Base-by-base conservation (phyloP, 1,140 invertebrate species). In the Yoshiicerus persimilis region DNA sequence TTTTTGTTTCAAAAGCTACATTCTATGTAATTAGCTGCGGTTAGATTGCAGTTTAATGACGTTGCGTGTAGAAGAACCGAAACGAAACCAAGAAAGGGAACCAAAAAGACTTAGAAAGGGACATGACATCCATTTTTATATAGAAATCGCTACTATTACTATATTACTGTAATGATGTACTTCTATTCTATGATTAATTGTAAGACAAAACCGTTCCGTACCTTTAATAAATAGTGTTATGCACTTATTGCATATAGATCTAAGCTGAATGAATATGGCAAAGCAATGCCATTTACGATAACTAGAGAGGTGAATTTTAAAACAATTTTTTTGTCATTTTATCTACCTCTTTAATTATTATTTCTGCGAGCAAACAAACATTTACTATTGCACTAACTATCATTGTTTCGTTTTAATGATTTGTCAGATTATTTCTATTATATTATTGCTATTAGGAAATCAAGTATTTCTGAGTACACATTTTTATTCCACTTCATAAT, bases 101-200 rank as follows among this genome's bases (percentile, higher is more conserved):
- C 75, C 75, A 80, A 80, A 80, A 80, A 80, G 75, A 80, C 75
- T 80, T 80, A 80, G 75, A 80, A 80, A 87, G 75, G 86, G 39
- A 87, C 86, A 87, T 87, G 86, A 87, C 86, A 87, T 87, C 86
- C 70, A 80, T 80, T 80, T 80, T 80, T 80, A 80, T 80, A 80
- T 80, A 80, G 75, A 80, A 80, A 80, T 80, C 32, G 75, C 75
- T 80, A 80, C 75, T 80, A 80, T 38, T 80, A 80, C 75, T 80
- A 80, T 38, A 80, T 80, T 80, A 80, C 75, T 38, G 11, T 80
- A 70, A 77, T 77, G 16, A 30, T 80, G 34, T 80, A 36, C 75
- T n/a, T 23, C 34, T 34, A 80, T 80, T 80, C 34, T 36, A 77
- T 36, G 30, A 80, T 80, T 36, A 80, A 80, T 38, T 70, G 66